Evolutionary conservation across 2,888 invertebrate species (phyloP).

Genomic region (Emmelina monodactyla): DNA sequence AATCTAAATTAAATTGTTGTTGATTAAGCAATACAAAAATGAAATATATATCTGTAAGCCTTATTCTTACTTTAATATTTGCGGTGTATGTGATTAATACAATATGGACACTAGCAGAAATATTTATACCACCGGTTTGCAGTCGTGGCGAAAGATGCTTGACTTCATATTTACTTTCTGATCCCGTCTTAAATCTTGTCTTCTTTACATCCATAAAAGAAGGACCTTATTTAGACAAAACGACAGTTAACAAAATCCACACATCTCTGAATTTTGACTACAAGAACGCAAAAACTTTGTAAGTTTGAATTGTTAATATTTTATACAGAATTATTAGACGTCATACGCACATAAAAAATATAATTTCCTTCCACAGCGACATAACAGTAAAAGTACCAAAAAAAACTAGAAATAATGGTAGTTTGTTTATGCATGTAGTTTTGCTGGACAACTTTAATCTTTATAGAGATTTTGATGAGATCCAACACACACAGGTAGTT

Average conservation of each 20-base stretch:
- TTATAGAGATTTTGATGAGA: constrained; percentile 63
- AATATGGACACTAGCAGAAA: constrained; percentile 76
- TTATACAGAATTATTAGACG: constrained; percentile 2
- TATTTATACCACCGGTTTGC: constrained; percentile 77
- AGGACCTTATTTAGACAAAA: constrained; percentile 62
- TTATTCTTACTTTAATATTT: constrained; percentile 71
- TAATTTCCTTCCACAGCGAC: constrained; percentile 53
- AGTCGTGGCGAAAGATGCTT: constrained; percentile 71
- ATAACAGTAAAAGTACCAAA: constrained; percentile 74
- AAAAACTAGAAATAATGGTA: constrained; percentile 84
- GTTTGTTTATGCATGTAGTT: constrained; percentile 79
- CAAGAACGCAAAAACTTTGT: constrained; percentile 44
- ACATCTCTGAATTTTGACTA: constrained; percentile 73
- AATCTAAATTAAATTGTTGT: no score
- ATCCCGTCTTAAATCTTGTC: constrained; percentile 74
- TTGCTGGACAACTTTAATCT: constrained; percentile 61
- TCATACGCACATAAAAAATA: not conserved
- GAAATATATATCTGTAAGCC: constrained; percentile 68
- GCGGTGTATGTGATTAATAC: constrained; percentile 75
- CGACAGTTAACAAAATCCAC: constrained; percentile 64
- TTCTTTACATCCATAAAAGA: constrained; percentile 72
- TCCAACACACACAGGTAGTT: constrained; percentile 67
- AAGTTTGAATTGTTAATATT: constrained; percentile 20
- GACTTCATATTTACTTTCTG: constrained; percentile 71
- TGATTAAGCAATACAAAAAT: no score